Evolutionary conservation across 2,113 vertebrate genomes (phyloP).

Genomic region (Columbina picui): DNA sequence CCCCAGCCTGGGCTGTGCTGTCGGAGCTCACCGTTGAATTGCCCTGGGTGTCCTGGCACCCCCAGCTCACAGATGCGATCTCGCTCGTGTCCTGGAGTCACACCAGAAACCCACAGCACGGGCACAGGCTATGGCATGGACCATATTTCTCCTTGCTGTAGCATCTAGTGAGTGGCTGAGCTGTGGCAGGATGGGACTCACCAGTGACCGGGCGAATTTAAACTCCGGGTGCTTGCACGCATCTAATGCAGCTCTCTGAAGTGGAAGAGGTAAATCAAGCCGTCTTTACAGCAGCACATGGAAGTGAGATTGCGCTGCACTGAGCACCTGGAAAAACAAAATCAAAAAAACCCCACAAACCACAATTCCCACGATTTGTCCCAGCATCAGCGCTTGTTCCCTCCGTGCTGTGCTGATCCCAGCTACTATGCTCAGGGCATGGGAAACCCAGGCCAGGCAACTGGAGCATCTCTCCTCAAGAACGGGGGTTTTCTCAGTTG

Average conservation of each 20-base stretch:
- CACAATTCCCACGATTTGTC: background rate
- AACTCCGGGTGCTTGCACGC: background rate
- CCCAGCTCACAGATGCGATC: background rate
- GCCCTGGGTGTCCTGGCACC: background rate
- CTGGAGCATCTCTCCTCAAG: background rate
- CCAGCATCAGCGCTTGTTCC: background rate
- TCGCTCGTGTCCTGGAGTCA: background rate
- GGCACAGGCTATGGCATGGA: background rate
- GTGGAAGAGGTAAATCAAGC: background rate
- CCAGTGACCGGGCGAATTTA: background rate
- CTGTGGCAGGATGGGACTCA: background rate
- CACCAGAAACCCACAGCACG: background rate
- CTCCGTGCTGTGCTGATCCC: fast-evolving
- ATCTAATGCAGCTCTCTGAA: background rate
- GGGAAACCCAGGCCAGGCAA: background rate
- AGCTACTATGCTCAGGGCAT: background rate
- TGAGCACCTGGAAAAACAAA: background rate
- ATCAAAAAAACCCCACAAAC: background rate
- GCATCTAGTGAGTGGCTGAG: background rate
- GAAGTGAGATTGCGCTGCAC: background rate
- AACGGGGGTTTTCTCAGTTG: background rate
- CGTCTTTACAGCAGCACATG: background rate
- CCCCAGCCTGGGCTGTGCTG: background rate
- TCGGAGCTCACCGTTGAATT: background rate
- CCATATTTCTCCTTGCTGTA: background rate